Evolutionary conservation across 2,888 invertebrate species (phyloP), one percentile per base, ranked within the genome.

Genomic region (Resseliella maxima): DNA sequence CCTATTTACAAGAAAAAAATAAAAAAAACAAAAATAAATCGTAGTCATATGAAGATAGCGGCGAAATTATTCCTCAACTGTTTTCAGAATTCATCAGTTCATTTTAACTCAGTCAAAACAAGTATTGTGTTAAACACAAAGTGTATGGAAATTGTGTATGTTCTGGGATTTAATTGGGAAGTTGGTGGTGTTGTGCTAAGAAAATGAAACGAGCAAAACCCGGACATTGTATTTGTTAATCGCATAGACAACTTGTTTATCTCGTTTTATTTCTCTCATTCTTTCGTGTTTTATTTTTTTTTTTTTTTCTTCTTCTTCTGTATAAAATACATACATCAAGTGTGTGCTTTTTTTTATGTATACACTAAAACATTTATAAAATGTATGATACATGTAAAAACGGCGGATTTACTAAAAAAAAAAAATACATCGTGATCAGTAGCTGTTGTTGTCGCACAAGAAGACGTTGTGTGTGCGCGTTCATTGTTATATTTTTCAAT

Each of bases 371-470:
- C 15, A 59, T 24, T 50, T 2, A 72, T 72, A 35, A 72, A 10
- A 31, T 2, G 35, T 5, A 72, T 35, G 31, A 35, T 72, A 35
- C 31, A 72, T 15, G 72, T 31, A 72, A 6, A 31, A 72, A 2
- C 0, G 15, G 27, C 35, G n/a, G n/a, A n/a, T n/a, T n/a, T n/a
- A n/a, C n/a, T n/a, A 35, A 72, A 15, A 15, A 15, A 8, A 3
- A 72, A 72, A 10, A 72, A 72, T 15, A 72, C 15, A 72, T 18
- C 46, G 31, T 31, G 31, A 72, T 31, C 72, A 72, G 72, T 72
- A 72, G 72, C 27, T 59, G n/a, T 59, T 59, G 24, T 59, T 59
- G 35, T 72, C 72, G 72, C 72, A 35, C 35, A 72, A 72, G 72
- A 31, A 15, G 15, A 72, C 72, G 72, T 15, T 72, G 72, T 72